phyloP scores from a whole-genome alignment of 2,113 vertebrate species.

The Speoplatyrhinus poulsoni region DNA sequence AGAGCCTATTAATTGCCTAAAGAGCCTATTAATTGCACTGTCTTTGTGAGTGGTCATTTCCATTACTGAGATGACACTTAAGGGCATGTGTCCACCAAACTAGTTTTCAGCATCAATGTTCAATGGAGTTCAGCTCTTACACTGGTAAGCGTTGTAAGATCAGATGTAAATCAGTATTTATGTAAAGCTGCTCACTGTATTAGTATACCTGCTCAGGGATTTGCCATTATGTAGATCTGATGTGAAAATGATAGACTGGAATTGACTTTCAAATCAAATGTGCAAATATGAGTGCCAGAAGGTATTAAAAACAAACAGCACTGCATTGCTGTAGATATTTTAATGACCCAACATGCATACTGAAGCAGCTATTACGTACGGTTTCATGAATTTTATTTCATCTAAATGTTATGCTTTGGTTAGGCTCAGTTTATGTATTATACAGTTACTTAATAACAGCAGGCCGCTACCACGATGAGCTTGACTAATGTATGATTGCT shows the following conservation, averaged over 20 bases:
- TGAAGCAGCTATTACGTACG: not conserved
- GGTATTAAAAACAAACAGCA: slow-evolving; percentile 35
- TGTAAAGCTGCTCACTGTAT: not conserved
- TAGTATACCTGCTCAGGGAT: slow-evolving; percentile 1
- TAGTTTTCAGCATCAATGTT: no score
- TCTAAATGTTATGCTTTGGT: not conserved
- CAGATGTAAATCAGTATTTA: not conserved
- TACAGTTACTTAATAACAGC: no score
- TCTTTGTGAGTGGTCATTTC: no score
- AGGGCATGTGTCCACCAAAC: no score
- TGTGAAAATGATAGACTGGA: slow-evolving; percentile 21
- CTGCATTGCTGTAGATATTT: slow-evolving; percentile 17
- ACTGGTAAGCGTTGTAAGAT: not conserved
- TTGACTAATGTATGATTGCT: no score
- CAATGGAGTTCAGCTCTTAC: no score
- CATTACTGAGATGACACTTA: no score
- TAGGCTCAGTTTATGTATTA: not conserved
- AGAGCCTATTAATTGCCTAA: no score
- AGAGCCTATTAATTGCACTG: no score
- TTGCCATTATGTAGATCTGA: slow-evolving; percentile 18
- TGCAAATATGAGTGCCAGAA: slow-evolving; percentile 13
- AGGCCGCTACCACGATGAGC: no score
- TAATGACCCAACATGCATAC: slow-evolving; percentile 19
- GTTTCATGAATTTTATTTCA: not conserved
- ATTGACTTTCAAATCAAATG: slow-evolving; percentile 17